Conservation (phyloP, 2,113 vertebrate genomes). For the Abramis brama region DNA sequence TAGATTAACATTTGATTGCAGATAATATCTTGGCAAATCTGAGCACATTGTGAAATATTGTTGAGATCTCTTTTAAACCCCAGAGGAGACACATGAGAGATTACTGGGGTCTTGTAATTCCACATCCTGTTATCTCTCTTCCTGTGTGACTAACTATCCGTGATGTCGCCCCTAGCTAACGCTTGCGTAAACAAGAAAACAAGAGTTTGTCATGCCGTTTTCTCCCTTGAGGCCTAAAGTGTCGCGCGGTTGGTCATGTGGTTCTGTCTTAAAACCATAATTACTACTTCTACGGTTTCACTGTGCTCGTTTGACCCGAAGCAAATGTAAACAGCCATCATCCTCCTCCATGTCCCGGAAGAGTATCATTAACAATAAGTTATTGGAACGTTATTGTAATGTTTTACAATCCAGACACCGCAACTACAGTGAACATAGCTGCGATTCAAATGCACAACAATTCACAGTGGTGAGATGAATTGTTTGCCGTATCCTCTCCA, state of each 20-base stretch:
- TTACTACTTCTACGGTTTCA: conserved; percentile 57
- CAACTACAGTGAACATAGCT: conserved; percentile 65
- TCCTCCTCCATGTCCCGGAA: conserved; percentile 54
- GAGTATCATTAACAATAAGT: conserved; percentile 58
- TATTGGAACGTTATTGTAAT: conserved; percentile 47
- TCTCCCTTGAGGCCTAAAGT: conserved; percentile 48
- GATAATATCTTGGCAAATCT: not conserved
- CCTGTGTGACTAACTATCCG: conserved; percentile 29
- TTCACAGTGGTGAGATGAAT: conserved; percentile 59
- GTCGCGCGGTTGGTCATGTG: conserved; percentile 45
- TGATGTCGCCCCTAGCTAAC: conserved; percentile 6
- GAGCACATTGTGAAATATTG: not conserved
- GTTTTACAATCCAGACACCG: conserved; percentile 56
- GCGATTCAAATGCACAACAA: conserved; percentile 60
- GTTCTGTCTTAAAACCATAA: conserved; percentile 58
- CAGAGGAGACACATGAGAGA: not conserved
- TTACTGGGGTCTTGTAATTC: conserved; percentile 37
- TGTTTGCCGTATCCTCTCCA: conserved; percentile 65
- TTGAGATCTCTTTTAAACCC: not conserved
- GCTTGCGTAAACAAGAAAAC: conserved; percentile 63
- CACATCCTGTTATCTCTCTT: conserved; percentile 55
- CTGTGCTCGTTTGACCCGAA: conserved; percentile 21
- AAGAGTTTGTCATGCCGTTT: conserved; percentile 47
- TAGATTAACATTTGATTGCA: not conserved
- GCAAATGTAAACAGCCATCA: conserved; percentile 37